These are phyloP conservation scores for Hypena proboscidalis DNA, from an alignment of 2,888 invertebrate genomes.

Conservation along the genomic window DNA sequence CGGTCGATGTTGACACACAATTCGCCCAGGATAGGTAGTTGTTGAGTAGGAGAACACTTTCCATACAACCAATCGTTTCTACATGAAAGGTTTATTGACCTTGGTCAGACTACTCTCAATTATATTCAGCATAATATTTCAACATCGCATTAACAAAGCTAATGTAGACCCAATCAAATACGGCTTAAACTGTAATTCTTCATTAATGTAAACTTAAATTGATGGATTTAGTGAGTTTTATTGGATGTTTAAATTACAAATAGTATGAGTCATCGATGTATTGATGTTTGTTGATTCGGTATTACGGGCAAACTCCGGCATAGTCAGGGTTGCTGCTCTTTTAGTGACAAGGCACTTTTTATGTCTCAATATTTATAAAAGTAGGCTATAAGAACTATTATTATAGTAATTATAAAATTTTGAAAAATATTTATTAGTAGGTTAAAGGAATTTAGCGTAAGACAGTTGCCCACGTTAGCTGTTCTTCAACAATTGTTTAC, in stretches of 20 bases:
- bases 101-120: slow-evolving; percentile 7
- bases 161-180: slow-evolving; percentile 4
- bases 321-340: slow-evolving; percentile 42
- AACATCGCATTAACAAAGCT: slow-evolving; percentile 11
- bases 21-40: background rate
- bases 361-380: slow-evolving; percentile 39
- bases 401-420: slow-evolving; percentile 31
- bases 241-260: background rate
- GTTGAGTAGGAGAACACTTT: background rate
- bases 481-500: slow-evolving; percentile 9
- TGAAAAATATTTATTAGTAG: slow-evolving; percentile 41
- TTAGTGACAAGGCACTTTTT: slow-evolving; percentile 31
- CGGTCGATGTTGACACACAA: background rate
- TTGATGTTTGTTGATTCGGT: slow-evolving; percentile 10
- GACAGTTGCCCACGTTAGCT: slow-evolving; percentile 14
- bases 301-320: slow-evolving; percentile 37
- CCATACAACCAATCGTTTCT: slow-evolving; percentile 11
- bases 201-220: background rate
- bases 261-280: background rate
- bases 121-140: slow-evolving; percentile 5
- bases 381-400: slow-evolving; percentile 29
- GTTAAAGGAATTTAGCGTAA: slow-evolving; percentile 20
- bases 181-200: slow-evolving; percentile 1
- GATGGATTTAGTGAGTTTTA: slow-evolving; percentile 5
- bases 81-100: slow-evolving; percentile 18